Conservation (phyloP, 2,113 vertebrate species). For the Polypterus senegalus region DNA sequence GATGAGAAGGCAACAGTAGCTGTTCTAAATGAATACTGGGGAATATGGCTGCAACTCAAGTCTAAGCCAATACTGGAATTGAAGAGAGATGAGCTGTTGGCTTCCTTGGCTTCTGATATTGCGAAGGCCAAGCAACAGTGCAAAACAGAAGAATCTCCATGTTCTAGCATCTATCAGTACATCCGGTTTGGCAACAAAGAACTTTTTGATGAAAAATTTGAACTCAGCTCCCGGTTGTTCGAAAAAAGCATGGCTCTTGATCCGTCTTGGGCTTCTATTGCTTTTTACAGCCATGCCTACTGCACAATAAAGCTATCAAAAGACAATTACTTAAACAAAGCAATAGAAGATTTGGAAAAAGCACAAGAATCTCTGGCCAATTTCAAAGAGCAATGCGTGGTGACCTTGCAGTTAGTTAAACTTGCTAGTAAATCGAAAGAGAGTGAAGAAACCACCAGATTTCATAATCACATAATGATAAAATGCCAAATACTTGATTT, state of each 20-base stretch:
- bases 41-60: slow-evolving; percentile 19
- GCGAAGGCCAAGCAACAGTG: neutral
- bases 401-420: slow-evolving; percentile 9
- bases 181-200: slow-evolving; percentile 19
- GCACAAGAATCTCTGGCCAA: slow-evolving; percentile 10
- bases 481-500: slow-evolving; percentile 6
- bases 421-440: neutral
- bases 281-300: slow-evolving; percentile 17
- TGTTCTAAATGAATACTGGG: slow-evolving; percentile 19
- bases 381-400: neutral
- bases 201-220: neutral
- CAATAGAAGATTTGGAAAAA: slow-evolving; percentile 8
- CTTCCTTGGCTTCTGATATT: slow-evolving; percentile 9
- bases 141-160: slow-evolving; percentile 7
- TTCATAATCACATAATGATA: slow-evolving; percentile 6
- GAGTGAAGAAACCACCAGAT: neutral
- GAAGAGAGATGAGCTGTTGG: slow-evolving; percentile 4
- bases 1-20: slow-evolving; percentile 7
- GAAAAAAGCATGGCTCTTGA: slow-evolving; percentile 13
- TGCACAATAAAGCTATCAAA: slow-evolving; percentile 4
- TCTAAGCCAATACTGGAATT: slow-evolving; percentile 11
- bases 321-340: neutral
- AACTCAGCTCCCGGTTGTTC: slow-evolving; percentile 5
- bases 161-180: slow-evolving; percentile 18
- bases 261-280: slow-evolving; percentile 7